phyloP scores from a whole-genome alignment of 2,888 invertebrate species.

The Epiblema foenella region DNA sequence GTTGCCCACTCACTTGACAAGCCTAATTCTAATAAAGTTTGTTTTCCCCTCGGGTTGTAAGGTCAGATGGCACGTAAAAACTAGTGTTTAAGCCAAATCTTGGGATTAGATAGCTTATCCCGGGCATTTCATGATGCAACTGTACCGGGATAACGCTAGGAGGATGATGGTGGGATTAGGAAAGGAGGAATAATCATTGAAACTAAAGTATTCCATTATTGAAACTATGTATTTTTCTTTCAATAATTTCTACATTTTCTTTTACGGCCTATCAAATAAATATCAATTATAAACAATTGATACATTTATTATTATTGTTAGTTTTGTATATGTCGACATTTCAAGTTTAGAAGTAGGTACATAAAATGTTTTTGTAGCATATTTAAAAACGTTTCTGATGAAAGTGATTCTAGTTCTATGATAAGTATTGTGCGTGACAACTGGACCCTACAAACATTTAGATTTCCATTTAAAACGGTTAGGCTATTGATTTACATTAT shows the following conservation, averaged over 20 bases:
- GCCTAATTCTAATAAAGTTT: too few relatives aligned
- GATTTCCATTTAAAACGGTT: constrained; percentile 81
- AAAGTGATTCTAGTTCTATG: constrained; percentile 82
- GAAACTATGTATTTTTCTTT: constrained; percentile 82
- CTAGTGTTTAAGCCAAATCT: too few relatives aligned
- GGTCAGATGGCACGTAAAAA: too few relatives aligned
- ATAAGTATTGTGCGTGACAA: constrained; percentile 83
- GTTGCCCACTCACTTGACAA: too few relatives aligned
- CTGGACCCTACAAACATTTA: constrained; percentile 85
- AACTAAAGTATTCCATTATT: constrained; percentile 72
- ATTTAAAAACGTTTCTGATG: constrained; percentile 73
- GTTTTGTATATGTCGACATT: constrained; percentile 79
- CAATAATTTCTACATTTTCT: constrained; percentile 79
- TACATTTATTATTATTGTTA: constrained; percentile 79
- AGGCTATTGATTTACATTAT: constrained; percentile 81
- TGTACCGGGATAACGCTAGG: too few relatives aligned
- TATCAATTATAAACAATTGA: constrained; percentile 84
- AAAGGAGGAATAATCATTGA: constrained; percentile 54
- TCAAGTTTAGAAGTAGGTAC: constrained; percentile 77
- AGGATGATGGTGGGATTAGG: constrained; percentile 19
- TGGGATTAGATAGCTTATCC: too few relatives aligned
- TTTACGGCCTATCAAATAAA: constrained; percentile 82
- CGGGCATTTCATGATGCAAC: too few relatives aligned
- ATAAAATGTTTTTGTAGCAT: constrained; percentile 75
- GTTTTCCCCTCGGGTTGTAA: too few relatives aligned